Evolutionary conservation across 2,797 vertebrate species (phyloP).

Genomic region (Gymnothorax reevesii): DNA sequence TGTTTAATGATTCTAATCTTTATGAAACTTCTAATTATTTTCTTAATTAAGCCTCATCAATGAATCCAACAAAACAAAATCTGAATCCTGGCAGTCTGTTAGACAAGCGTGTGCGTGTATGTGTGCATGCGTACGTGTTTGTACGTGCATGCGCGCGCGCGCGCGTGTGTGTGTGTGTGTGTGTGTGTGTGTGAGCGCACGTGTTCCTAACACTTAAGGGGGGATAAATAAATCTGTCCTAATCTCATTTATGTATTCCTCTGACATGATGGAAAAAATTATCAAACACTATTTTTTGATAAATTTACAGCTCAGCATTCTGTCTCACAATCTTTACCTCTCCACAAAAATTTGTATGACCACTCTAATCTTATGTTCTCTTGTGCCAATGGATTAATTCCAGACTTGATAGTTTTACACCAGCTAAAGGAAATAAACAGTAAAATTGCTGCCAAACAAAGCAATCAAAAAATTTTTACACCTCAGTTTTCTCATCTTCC

Average conservation of each 20-base stretch:
- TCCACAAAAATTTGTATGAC: conserved; percentile 68
- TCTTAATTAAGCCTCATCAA: neutral
- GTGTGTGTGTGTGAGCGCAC: neutral
- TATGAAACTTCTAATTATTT: conserved; percentile 6
- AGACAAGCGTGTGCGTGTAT: neutral
- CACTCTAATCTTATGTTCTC: conserved; percentile 55
- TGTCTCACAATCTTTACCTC: conserved; percentile 64
- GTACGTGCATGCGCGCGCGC: neutral
- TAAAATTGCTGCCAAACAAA: neutral
- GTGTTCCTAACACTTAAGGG: conserved; percentile 61
- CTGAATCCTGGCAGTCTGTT: neutral
- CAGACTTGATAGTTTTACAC: conserved; percentile 39
- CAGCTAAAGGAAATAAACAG: neutral
- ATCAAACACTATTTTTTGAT: conserved; percentile 79
- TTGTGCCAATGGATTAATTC: conserved; percentile 58
- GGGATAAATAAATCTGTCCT: conserved; percentile 64
- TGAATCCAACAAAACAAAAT: neutral
- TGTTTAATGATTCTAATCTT: neutral
- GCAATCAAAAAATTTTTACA: neutral
- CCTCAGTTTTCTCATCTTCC: neutral
- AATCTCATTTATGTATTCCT: conserved; percentile 67
- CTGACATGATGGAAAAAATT: conserved; percentile 76
- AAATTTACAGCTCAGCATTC: conserved; percentile 71
- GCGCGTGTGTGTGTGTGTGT: too few species aligned
- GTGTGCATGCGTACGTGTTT: too few species aligned